Base-by-base conservation (phyloP, 35 echinoderm and acorn worm genomes). In the Heliocidaris erythrogramma region DNA sequence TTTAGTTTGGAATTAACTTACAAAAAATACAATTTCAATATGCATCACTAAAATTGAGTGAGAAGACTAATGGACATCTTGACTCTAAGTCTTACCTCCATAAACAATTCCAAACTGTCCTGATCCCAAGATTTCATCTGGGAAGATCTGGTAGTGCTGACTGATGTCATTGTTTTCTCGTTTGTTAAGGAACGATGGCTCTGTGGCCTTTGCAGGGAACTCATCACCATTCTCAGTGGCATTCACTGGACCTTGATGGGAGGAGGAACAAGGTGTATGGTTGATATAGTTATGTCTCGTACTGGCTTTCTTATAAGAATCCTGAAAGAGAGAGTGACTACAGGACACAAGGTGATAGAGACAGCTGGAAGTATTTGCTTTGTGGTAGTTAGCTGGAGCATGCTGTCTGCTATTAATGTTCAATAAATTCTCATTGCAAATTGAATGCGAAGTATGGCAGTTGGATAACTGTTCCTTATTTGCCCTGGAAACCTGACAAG, bases 31-130 rank as follows among this genome's bases (percentile, higher is more conserved):
- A 56, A 13, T 56, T 56, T 56, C 52, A 13, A 0, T 14, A 56
- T 56, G 14, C 9, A 56, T 56, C 52, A 60, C 59, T 60, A 18
- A 60, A 49, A 9, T 16, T 30, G 12, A 49, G 12, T 13, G 52
- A 24, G 12, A 12, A 29, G 29, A 50, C 13, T 30, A 14, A 59
- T 10, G 30, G 9, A 71, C 16, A 71, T n/a, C 31, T n/a, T 78
- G 7, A 61, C 24, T 90, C 35, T 42, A 42, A 35, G 21, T 30
- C 96, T 88, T 95, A 99, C 98, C 98, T 95, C 98, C 98, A 95
- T 99, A 99, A 24, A 99, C 98, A 60, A 99, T 99, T 56, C 98
- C 98, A 97, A 99, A 99, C 93, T 99, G 98, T 49, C 98, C 98
- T 32, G 98, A 99, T 12, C 98, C 98, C 31, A 99, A 94, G 65